Evolutionary conservation across 1,140 invertebrate species (phyloP).

Genomic region (Drosophila sp.): DNA sequence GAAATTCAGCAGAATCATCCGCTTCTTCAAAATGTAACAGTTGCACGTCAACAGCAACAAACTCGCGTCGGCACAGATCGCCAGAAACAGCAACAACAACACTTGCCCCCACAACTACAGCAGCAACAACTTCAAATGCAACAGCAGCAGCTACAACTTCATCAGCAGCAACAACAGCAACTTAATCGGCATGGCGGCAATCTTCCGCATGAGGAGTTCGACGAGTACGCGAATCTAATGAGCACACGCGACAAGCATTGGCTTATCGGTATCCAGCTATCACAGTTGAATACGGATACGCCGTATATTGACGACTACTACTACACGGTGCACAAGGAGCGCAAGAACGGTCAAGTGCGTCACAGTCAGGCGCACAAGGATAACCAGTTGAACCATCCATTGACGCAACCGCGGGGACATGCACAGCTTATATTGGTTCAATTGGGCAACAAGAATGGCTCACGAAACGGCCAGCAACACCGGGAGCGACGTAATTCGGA

Average conservation of each 20-base stretch:
- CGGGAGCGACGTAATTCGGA: conserved; percentile 86
- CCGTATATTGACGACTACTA: conserved; percentile 95
- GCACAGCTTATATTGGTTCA: conserved; percentile 82
- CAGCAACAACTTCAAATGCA: conserved; percentile 47
- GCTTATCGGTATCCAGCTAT: conserved; percentile 95
- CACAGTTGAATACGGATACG: conserved; percentile 94
- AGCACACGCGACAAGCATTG: conserved; percentile 95
- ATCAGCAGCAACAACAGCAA: conserved; percentile 56
- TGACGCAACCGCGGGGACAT: conserved; percentile 85
- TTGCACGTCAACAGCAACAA: conserved; percentile 67
- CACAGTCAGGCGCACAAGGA: conserved; percentile 87
- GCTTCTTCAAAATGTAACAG: conserved; percentile 83
- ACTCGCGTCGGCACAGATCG: conserved; percentile 43
- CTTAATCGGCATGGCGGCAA: conserved; percentile 67
- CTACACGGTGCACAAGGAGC: conserved; percentile 89
- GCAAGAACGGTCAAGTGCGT: conserved; percentile 86
- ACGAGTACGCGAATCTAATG: conserved; percentile 96
- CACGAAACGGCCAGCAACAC: conserved; percentile 74
- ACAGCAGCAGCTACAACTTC: conserved; percentile 47
- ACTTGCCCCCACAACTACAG: conserved; percentile 46
- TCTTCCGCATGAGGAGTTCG: conserved; percentile 84
- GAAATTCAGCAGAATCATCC: conserved; percentile 87
- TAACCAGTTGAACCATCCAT: conserved; percentile 87
- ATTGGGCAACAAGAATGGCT: conserved; percentile 83
- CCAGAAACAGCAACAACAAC: conserved; percentile 39